A percentile compares a stretch with the other conserved stretches of the same genome.
Evolutionary conservation across 2,888 invertebrate species (phyloP).

Genomic region (Pammene fasciana): DNA sequence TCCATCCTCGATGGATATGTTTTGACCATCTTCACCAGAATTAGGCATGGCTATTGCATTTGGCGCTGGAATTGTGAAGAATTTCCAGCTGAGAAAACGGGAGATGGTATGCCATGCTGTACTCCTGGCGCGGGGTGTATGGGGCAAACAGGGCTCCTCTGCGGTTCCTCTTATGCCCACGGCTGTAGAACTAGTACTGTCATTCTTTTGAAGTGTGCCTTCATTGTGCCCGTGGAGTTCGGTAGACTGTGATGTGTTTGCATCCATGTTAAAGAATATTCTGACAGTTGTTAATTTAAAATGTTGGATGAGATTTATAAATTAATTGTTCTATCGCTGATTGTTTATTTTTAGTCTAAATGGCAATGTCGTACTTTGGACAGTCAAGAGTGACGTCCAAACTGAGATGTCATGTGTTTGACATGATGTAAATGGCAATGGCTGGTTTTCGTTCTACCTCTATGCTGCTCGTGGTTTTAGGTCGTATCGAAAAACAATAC

Average conservation of each 20-base stretch:
- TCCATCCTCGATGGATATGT: constrained; percentile 88
- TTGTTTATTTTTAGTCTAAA: too few species aligned
- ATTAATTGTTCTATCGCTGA: too few species aligned
- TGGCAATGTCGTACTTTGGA: too few species aligned
- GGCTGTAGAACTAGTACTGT: constrained; percentile 52
- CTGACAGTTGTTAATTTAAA: constrained; percentile 16
- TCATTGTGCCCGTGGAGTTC: constrained; percentile 74
- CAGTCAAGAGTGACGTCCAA: too few species aligned
- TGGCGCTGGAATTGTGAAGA: neutral
- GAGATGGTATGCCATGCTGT: neutral
- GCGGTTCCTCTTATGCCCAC: constrained; percentile 51
- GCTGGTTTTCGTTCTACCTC: too few species aligned
- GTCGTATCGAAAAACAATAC: too few species aligned
- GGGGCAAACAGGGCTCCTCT: neutral
- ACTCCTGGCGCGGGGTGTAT: neutral
- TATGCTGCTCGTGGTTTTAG: too few species aligned
- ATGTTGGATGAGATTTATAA: too few species aligned
- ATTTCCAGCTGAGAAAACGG: neutral
- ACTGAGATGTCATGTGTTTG: too few species aligned
- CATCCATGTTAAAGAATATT: constrained; percentile 60
- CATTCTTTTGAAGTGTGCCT: constrained; percentile 73
- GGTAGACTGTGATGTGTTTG: constrained; percentile 66
- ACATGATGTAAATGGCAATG: too few species aligned
- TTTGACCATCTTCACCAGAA: constrained; percentile 72
- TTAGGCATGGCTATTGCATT: constrained; percentile 58